phyloP scores from a whole-genome alignment of 2,888 invertebrate species.

The Allolobophora icterica region DNA sequence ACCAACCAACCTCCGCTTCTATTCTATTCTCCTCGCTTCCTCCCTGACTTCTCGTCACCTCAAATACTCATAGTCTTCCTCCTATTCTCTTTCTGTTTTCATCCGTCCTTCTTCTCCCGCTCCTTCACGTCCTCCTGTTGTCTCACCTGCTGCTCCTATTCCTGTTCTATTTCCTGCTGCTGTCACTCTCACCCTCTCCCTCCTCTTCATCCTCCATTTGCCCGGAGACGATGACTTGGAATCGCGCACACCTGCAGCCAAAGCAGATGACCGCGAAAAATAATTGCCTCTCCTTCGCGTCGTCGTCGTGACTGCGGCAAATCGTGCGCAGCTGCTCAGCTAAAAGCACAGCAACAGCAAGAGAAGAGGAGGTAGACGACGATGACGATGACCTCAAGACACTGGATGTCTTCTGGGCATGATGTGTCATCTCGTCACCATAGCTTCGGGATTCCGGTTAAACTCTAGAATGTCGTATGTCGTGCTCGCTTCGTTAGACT shows the following conservation, averaged over 20 bases:
- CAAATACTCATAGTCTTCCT: neutral
- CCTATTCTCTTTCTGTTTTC: neutral
- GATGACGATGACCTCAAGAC: neutral
- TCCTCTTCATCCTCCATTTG: no score
- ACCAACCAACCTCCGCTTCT: neutral
- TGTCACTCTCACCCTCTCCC: neutral
- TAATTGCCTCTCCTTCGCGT: neutral
- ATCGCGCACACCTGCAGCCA: neutral
- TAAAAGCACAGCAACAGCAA: neutral
- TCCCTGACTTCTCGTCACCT: neutral
- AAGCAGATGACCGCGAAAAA: neutral
- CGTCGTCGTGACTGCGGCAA: neutral
- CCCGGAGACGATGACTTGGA: neutral
- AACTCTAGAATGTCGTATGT: neutral
- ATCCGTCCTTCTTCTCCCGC: neutral
- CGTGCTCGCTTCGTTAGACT: neutral
- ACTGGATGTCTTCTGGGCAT: no score
- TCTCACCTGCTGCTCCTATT: neutral
- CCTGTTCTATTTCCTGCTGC: neutral
- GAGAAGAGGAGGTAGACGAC: neutral
- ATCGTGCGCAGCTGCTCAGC: neutral
- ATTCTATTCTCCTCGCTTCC: neutral
- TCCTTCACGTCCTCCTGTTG: neutral
- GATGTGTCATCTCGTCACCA: neutral
- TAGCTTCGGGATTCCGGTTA: neutral